Percentiles rank a stretch among this genome's conserved stretches.
phyloP scores from a whole-genome alignment of 2,113 vertebrate species.

The Machaerirhynchus nigripectus region DNA sequence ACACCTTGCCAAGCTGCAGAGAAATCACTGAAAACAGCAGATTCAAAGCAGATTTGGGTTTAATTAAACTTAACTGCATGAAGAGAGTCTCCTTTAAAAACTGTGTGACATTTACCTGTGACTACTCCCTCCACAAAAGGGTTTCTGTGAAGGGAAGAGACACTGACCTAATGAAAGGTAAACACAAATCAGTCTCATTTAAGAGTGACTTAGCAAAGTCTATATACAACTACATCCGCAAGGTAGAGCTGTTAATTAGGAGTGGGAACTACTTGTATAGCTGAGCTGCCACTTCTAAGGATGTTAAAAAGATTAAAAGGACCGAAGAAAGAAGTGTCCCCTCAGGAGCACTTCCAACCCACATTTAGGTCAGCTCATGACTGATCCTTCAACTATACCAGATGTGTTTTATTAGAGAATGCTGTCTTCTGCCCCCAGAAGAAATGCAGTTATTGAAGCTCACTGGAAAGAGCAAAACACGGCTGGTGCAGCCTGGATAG shows the following conservation, averaged over 20 bases:
- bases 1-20: neutral
- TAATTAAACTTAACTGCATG: slow-evolving; percentile 38
- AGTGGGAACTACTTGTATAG: neutral
- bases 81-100: neutral
- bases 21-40: neutral
- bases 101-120: slow-evolving; percentile 38
- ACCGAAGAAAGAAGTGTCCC: neutral
- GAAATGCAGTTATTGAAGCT: neutral
- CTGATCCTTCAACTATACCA: neutral
- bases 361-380: slow-evolving; percentile 40
- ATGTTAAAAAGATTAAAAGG: slow-evolving; percentile 37
- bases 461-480: neutral
- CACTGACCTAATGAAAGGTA: slow-evolving; percentile 35
- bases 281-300: neutral
- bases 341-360: slow-evolving; percentile 22
- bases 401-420: slow-evolving; percentile 36
- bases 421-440: neutral
- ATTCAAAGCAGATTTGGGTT: neutral
- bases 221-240: neutral
- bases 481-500: neutral
- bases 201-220: neutral
- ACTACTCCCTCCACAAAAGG: slow-evolving; percentile 34
- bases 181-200: slow-evolving; percentile 23
- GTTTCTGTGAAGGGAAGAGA: slow-evolving; percentile 9
- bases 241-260: slow-evolving; percentile 50